A percentile compares a stretch with the other conserved stretches of the same genome.
Evolutionary conservation across 2,888 invertebrate species (phyloP).

Genomic region (Zeuzera pyrina): DNA sequence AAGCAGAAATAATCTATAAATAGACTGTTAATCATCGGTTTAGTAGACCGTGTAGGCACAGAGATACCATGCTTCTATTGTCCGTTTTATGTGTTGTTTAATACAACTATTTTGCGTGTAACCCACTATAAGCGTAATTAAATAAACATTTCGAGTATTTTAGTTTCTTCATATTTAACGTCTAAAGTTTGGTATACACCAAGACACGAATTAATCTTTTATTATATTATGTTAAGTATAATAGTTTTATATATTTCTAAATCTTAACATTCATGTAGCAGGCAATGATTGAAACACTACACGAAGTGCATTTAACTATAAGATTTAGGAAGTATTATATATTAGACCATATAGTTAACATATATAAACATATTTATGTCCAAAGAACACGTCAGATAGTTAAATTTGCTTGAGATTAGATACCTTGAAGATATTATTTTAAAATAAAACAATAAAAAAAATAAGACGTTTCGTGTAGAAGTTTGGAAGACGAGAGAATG

Average conservation of each 20-base stretch:
- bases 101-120: conserved; percentile 43
- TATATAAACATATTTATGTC: conserved; percentile 30
- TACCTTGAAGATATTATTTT: conserved; percentile 15
- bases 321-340: conserved; percentile 36
- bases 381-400: conserved; percentile 44
- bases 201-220: conserved; percentile 41
- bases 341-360: conserved; percentile 23
- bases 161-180: conserved; percentile 25
- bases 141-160: conserved; percentile 31
- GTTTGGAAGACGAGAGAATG: conserved; percentile 28
- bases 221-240: conserved; percentile 2
- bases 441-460: conserved; percentile 15
- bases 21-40: conserved; percentile 16
- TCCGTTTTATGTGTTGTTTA: conserved; percentile 24
- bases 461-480: conserved; percentile 7
- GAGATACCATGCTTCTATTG: conserved; percentile 39
- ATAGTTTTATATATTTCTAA: conserved; percentile 35
- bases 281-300: conserved; percentile 52
- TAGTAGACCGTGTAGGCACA: conserved; percentile 14
- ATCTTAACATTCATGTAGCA: conserved; percentile 53
- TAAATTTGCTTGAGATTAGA: conserved; percentile 65
- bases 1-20: conserved; percentile 45
- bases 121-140: conserved; percentile 53
- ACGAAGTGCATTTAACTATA: conserved; percentile 53
- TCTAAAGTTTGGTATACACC: conserved; percentile 48